Evolutionary conservation across 2,797 vertebrate genomes (phyloP).

Genomic region (Gymnothorax reevesii): DNA sequence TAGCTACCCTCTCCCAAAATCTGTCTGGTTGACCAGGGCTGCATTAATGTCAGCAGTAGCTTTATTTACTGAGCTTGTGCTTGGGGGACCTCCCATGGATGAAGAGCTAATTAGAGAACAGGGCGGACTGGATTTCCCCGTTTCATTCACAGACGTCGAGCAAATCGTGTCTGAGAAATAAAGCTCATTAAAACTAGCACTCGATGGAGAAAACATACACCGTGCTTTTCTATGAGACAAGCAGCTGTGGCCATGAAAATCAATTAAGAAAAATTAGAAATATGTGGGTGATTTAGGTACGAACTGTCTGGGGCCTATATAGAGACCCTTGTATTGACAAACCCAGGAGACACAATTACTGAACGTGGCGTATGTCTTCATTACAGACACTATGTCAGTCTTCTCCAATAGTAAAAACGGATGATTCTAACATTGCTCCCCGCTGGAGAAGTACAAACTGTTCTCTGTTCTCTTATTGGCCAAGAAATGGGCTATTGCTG

Average conservation of each 20-base stretch:
- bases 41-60: constrained; percentile 11
- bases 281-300: constrained; percentile 11
- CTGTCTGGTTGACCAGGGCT: neutral
- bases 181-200: constrained; percentile 21
- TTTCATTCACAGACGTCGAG: neutral
- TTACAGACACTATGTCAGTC: constrained; percentile 22
- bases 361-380: constrained; percentile 19
- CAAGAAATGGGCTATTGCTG: neutral
- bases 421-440: constrained; percentile 3
- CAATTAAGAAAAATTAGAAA: constrained; percentile 23
- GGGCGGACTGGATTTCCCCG: constrained; percentile 7
- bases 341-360: constrained; percentile 16
- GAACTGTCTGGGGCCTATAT: neutral
- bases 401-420: constrained; percentile 6
- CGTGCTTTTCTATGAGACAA: neutral
- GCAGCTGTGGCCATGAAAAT: constrained; percentile 18
- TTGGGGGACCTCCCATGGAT: neutral
- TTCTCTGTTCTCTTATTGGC: neutral
- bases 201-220: neutral
- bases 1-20: neutral
- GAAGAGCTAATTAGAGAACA: neutral
- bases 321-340: constrained; percentile 4
- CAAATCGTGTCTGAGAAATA: constrained; percentile 7
- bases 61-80: neutral
- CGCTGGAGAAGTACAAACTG: constrained; percentile 6